A percentile compares a stretch with the other conserved stretches of the same genome.
Evolutionary conservation across 1,140 invertebrate species (phyloP).

Genomic region (Drosophila hydei): DNA sequence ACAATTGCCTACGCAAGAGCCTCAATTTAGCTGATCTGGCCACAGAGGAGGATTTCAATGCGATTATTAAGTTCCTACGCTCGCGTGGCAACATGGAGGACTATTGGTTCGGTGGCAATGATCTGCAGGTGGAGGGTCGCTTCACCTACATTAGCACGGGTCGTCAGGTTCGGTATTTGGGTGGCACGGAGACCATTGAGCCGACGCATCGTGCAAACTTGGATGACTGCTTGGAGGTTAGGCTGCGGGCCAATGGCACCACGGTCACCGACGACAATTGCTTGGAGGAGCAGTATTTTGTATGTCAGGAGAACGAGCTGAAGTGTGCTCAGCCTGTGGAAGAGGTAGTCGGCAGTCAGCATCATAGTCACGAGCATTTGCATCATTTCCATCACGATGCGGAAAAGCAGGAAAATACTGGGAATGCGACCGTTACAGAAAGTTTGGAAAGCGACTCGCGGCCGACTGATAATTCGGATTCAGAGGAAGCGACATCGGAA

Average conservation of each 20-base stretch:
- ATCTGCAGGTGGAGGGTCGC: slow-evolving; percentile 53
- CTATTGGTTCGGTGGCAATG: slow-evolving; percentile 66
- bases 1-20: slow-evolving; percentile 88
- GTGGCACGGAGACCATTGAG: slow-evolving; percentile 11
- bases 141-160: slow-evolving; percentile 64
- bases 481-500: slow-evolving; percentile 33
- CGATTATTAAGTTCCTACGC: slow-evolving; percentile 24
- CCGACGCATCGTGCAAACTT: slow-evolving; percentile 52
- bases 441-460: slow-evolving; percentile 58
- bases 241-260: slow-evolving; percentile 45
- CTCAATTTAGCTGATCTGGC: slow-evolving; percentile 86
- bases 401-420: slow-evolving; percentile 5
- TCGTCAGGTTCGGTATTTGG: slow-evolving; percentile 32
- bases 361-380: slow-evolving; percentile 70
- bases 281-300: slow-evolving; percentile 56
- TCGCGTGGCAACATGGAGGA: slow-evolving; percentile 45
- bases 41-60: slow-evolving; percentile 37
- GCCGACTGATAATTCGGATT: slow-evolving; percentile 62
- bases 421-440: slow-evolving; percentile 5
- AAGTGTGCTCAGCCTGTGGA: slow-evolving; percentile 45
- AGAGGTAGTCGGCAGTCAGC: neutral
- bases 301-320: slow-evolving; percentile 30
- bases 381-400: slow-evolving; percentile 70
- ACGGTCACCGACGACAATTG: slow-evolving; percentile 62
- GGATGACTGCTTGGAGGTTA: slow-evolving; percentile 63